A percentile compares a stretch with the other conserved stretches of the same genome.
phyloP scores from a whole-genome alignment of 2,113 vertebrate species.

The Brachyhypopomus gauderio region DNA sequence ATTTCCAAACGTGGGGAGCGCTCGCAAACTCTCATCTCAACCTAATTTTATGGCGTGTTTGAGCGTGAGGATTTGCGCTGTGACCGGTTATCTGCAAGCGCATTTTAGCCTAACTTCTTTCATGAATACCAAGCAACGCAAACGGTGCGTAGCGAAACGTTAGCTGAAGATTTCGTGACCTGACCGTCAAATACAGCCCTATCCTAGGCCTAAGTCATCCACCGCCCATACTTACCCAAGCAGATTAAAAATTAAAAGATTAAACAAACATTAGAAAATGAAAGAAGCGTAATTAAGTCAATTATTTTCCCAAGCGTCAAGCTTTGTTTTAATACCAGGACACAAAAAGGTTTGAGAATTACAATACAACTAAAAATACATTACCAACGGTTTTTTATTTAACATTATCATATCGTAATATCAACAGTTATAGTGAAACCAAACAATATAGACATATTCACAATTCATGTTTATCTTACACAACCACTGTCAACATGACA shows the following conservation, averaged over 20 bases:
- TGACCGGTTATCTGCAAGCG: background rate
- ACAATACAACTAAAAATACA: conserved; percentile 29
- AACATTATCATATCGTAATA: conserved; percentile 65
- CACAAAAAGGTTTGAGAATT: too few species aligned
- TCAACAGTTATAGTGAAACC: conserved; percentile 66
- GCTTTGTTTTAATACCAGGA: too few species aligned
- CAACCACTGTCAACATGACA: conserved; percentile 69
- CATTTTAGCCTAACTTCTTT: background rate
- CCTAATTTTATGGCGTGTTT: conserved; percentile 22
- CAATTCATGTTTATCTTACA: conserved; percentile 63
- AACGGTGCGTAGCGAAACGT: background rate
- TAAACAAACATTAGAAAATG: background rate
- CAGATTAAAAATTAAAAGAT: background rate
- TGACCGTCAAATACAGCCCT: background rate
- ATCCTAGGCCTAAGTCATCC: too few species aligned
- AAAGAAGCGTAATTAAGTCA: conserved; percentile 9
- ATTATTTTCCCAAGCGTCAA: too few species aligned
- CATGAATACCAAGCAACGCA: conserved; percentile 49
- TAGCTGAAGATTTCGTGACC: background rate
- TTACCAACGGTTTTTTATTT: conserved; percentile 68
- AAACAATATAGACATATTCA: conserved; percentile 69
- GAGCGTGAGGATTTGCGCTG: background rate
- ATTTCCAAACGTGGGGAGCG: background rate
- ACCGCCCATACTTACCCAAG: too few species aligned
- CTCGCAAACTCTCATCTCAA: background rate